Percentiles rank a stretch among this genome's conserved stretches.
These are phyloP conservation scores for Horisme vitalbata DNA, from an alignment of 2,888 invertebrate genomes.

Conservation along the genomic window DNA sequence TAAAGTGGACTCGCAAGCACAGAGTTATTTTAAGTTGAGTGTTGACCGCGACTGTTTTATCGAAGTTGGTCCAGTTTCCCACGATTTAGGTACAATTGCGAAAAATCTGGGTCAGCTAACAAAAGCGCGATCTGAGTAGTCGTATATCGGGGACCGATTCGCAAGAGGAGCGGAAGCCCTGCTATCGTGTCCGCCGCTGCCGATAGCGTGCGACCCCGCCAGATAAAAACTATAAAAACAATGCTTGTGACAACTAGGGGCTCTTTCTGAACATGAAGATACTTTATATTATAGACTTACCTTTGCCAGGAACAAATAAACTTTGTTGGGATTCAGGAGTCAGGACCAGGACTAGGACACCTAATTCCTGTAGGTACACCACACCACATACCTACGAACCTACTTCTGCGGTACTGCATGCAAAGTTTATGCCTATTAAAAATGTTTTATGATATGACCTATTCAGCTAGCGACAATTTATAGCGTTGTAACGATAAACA, in stretches of 20 bases:
- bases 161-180: conserved; percentile 55
- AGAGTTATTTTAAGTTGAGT: neutral
- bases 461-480: conserved; percentile 8
- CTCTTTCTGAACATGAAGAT: neutral
- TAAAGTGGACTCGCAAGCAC: neutral
- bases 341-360: too few relatives aligned
- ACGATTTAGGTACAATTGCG: conserved; percentile 7
- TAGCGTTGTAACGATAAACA: conserved; percentile 7
- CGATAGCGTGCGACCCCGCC: conserved; percentile 40
- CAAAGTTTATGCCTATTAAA: too few relatives aligned
- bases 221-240: conserved; percentile 58
- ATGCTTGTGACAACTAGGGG: conserved; percentile 39
- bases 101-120: conserved; percentile 43
- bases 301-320: too few relatives aligned
- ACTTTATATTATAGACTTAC: neutral
- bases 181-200: conserved; percentile 52
- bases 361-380: too few relatives aligned
- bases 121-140: conserved; percentile 32
- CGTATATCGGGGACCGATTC: conserved; percentile 30
- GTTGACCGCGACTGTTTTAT: neutral
- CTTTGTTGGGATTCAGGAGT: too few relatives aligned
- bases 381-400: too few relatives aligned
- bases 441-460: conserved; percentile 6
- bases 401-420: too few relatives aligned
- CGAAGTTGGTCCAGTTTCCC: conserved; percentile 3